These are phyloP conservation scores for Catagonus wagneri DNA, from an alignment of 2,113 vertebrate species.

Conservation along the genomic window DNA sequence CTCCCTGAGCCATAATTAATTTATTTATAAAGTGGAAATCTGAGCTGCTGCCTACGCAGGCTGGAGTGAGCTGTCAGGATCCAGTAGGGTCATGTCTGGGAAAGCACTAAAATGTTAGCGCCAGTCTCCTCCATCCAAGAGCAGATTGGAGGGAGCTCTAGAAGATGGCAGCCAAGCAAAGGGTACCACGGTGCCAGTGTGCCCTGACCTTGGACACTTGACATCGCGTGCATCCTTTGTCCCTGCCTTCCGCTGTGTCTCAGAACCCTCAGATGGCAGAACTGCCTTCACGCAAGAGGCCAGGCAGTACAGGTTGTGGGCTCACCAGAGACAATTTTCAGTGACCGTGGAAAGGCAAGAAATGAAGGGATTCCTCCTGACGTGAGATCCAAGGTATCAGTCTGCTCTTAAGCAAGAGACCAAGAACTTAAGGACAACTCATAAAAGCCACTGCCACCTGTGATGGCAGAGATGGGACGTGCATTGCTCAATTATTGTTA, in stretches of 20 bases:
- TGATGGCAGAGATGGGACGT: neutral
- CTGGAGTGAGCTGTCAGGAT: neutral
- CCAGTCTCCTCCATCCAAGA: neutral
- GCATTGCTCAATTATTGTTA: neutral
- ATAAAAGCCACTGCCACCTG: neutral
- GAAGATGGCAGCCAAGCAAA: neutral
- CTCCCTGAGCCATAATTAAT: conserved; percentile 32
- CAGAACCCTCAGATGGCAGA: neutral
- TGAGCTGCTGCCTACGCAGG: neutral
- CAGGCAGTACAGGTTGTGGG: rapidly evolving
- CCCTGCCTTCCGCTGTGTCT: neutral
- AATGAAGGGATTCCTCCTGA: neutral
- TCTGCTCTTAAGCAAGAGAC: neutral
- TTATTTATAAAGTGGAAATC: conserved; percentile 47
- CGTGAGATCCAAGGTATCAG: neutral
- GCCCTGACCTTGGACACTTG: neutral
- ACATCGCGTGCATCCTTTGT: rapidly evolving
- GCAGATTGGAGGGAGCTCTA: neutral
- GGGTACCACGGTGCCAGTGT: rapidly evolving
- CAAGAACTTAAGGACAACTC: neutral
- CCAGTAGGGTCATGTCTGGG: neutral
- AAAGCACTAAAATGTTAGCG: neutral
- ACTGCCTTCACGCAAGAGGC: neutral
- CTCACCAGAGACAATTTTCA: neutral
- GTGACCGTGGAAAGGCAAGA: neutral